Conservation (phyloP, 1,140 invertebrate species). For the Zaprionus ghesquierei region DNA sequence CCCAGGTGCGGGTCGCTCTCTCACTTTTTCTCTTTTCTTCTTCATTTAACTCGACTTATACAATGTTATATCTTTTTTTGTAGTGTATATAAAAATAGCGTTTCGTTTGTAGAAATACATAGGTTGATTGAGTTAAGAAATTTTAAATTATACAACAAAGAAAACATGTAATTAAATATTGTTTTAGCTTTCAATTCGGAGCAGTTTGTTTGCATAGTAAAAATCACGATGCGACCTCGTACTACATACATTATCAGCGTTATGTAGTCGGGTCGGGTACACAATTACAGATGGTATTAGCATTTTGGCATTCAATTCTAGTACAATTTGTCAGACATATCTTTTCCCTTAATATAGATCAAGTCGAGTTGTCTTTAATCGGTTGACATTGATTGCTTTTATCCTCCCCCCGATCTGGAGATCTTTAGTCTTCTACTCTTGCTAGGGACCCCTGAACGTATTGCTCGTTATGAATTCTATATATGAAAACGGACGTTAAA, state of each 20-base stretch:
- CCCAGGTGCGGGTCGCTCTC: constrained; percentile 20
- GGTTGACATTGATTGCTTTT: constrained; percentile 15
- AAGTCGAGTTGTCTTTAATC: constrained; percentile 16
- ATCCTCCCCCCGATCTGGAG: constrained; percentile 2
- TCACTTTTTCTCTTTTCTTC: neutral
- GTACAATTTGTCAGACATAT: constrained; percentile 22
- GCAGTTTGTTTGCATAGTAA: constrained; percentile 21
- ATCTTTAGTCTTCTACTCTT: constrained; percentile 23
- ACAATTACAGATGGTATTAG: constrained; percentile 38
- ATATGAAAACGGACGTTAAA: constrained; percentile 20
- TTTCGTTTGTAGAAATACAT: constrained; percentile 46
- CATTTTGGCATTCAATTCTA: constrained; percentile 43
- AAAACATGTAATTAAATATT: constrained; percentile 46
- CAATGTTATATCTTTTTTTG: neutral
- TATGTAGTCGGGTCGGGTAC: constrained; percentile 19
- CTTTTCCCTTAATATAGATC: neutral
- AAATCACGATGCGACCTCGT: constrained; percentile 28
- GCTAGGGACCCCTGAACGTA: constrained; percentile 14
- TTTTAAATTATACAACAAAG: constrained; percentile 18
- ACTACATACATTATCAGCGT: constrained; percentile 38
- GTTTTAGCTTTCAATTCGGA: constrained; percentile 25
- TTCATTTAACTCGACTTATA: constrained; percentile 15
- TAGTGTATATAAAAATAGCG: constrained; percentile 66
- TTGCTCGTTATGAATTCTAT: constrained; percentile 10
- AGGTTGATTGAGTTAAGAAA: constrained; percentile 48